Conservation (phyloP, 2,113 vertebrate species). For the Ariopsis seemanni region DNA sequence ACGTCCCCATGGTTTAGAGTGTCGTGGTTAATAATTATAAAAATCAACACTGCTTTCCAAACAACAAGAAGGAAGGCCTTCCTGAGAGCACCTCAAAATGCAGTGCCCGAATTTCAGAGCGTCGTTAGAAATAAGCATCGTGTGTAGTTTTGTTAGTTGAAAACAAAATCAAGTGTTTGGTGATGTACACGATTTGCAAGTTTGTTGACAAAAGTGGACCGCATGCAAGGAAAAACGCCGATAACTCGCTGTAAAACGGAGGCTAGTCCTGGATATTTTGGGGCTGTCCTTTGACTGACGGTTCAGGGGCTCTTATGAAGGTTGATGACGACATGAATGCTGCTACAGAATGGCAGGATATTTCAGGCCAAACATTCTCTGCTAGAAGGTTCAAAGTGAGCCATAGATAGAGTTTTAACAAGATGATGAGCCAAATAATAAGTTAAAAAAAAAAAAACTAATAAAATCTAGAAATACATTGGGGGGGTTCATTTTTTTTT, state of each 20-base stretch:
- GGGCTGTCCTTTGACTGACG: neutral
- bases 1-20: neutral
- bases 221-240: neutral
- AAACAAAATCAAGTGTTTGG: neutral
- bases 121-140: neutral
- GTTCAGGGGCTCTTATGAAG: too few species aligned
- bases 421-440: too few species aligned
- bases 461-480: too few species aligned
- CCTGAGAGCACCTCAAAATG: neutral
- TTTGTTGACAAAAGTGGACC: neutral
- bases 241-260: neutral
- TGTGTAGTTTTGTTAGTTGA: neutral
- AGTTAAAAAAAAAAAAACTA: too few species aligned
- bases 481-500: too few species aligned
- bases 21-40: neutral
- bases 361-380: too few species aligned
- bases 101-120: neutral
- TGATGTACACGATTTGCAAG: neutral
- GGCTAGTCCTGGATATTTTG: neutral
- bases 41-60: neutral
- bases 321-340: too few species aligned
- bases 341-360: too few species aligned
- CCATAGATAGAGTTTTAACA: too few species aligned
- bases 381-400: too few species aligned
- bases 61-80: neutral